Base-by-base conservation (phyloP, 2,888 invertebrate genomes). In the Amiota minor region DNA sequence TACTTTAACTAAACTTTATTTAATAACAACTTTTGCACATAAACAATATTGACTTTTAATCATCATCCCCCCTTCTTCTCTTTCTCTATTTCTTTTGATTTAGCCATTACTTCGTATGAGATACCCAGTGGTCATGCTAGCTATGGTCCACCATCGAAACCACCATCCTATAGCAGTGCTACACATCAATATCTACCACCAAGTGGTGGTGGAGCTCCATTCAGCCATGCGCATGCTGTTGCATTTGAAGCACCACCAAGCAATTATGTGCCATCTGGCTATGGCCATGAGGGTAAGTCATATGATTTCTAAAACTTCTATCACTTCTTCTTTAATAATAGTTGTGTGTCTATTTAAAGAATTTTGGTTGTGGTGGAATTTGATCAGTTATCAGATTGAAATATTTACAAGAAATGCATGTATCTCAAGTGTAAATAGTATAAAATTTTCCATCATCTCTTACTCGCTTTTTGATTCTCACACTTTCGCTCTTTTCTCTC, bases 141-240 rank as follows among this genome's bases (percentile, higher is more conserved):
- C 80, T 89, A 89, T 73, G 89, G 89, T n/a, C 89, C 89, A 55
- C 89, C 89, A 76, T 86, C 89, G 50, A 89, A 89, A 78, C 85
- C 89, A 16, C 88, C 88, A 74, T 78, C 86, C 12, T 89, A 82
- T 71, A 88, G 86, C 83, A 86, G 87, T 67, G 87, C 88, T 76
- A 87, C 89, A 74, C 87, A 88, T 76, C 88, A 88, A 71, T 89
- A 89, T 77, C 77, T 89, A 74, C 88, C 89, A 59, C 86, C 88
- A n/a, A 75, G 76, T 56, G 77, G 67, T 67, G 89, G 86, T 71
- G 88, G 86, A 35, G 88, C 88, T 68, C 88, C 88, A 59, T 89
- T 87, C 75, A 85, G 84, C 70, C 80, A 80, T 74, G 74, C 82
- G 12, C 86, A 86, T 18, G 88, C 88, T 74, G 89, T 86, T 73